Evolutionary conservation across 2,113 vertebrate species (phyloP), one percentile per base, ranked within the genome.

Genomic region (Elgaria multicarinata): DNA sequence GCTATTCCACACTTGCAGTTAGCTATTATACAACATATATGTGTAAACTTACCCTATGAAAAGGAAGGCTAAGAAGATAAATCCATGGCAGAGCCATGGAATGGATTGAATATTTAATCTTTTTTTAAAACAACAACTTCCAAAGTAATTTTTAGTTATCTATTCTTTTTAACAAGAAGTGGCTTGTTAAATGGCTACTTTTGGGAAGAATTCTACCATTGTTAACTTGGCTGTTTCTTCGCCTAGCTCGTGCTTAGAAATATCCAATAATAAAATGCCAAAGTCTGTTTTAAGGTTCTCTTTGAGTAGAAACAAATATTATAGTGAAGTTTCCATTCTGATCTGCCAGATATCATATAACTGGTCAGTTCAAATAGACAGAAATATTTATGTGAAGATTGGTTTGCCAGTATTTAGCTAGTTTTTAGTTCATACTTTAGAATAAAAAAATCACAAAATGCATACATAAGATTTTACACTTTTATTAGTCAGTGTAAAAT

Each of bases 291-390:
- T 81, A 55, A 87, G 85, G 79, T 12, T 6, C 3, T 66, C 84
- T 88, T 89, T 87, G 75, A 53, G 24, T 0, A 67, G 78, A 55
- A 66, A 64, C 62, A 79, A 46, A 85, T 69, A 85, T 55, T 67
- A 13, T 46, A 58, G 74, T 2, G 3, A 80, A 78, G 22, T 88
- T 89, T 85, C 1, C 0, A 0, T 13, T 71, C 16, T 0, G 72
- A 6, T 10, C 3, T 76, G 3, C 0, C 20, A 86, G 6, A 88
- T 53, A 0, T 64, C 76, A 44, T 10, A 62, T 5, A 74, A 89
- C 46, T 88, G 28, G 76, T 62, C 33, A 3, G 6, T 87, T 91
- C 91, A 87, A n/a, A 87, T 75, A 91, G 78, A 6, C 77, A 39
- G 3, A 1, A 87, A 58, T 0, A 33, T 94, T 89, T 92, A 79